These are phyloP conservation scores for Oncorhynchus masou DNA, from an alignment of 2,113 vertebrate species.

Conservation along the genomic window DNA sequence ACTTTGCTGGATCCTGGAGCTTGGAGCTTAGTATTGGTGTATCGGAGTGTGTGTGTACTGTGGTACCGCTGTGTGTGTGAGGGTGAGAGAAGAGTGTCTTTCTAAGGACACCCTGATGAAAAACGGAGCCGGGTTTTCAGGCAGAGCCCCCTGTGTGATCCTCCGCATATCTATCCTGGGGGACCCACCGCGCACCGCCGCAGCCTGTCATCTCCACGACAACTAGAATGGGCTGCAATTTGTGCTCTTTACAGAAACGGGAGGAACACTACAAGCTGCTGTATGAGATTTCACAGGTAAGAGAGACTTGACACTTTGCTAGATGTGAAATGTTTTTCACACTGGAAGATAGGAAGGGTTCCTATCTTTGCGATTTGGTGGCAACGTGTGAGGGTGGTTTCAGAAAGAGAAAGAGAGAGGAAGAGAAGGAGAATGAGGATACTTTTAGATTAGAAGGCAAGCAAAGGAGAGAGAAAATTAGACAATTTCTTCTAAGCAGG, in stretches of 20 bases:
- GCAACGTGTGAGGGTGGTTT: not conserved
- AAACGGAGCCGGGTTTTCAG: conserved; percentile 82
- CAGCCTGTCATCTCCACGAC: conserved; percentile 74
- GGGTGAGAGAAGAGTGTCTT: conserved; percentile 60
- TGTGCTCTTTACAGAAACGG: conserved; percentile 97
- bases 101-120: conserved; percentile 90
- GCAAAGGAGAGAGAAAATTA: no score
- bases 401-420: not conserved
- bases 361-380: not conserved
- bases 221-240: conserved; percentile 98
- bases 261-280: conserved; percentile 99
- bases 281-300: conserved; percentile 98
- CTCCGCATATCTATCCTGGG: conserved; percentile 74
- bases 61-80: conserved; percentile 36
- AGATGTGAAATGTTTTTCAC: no score
- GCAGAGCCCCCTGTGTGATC: conserved; percentile 83
- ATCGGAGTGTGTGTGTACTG: conserved; percentile 61
- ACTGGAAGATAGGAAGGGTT: no score
- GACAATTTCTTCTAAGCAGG: no score
- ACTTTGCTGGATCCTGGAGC: not conserved
- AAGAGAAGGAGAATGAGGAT: not conserved
- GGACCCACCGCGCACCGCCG: conserved; percentile 68
- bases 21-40: not conserved
- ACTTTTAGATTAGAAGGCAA: no score
- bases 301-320: conserved; percentile 40